Evolutionary conservation across 2,888 invertebrate species (phyloP), one percentile per base, ranked within the genome.

Genomic region (Drosophila nigricruria): DNA sequence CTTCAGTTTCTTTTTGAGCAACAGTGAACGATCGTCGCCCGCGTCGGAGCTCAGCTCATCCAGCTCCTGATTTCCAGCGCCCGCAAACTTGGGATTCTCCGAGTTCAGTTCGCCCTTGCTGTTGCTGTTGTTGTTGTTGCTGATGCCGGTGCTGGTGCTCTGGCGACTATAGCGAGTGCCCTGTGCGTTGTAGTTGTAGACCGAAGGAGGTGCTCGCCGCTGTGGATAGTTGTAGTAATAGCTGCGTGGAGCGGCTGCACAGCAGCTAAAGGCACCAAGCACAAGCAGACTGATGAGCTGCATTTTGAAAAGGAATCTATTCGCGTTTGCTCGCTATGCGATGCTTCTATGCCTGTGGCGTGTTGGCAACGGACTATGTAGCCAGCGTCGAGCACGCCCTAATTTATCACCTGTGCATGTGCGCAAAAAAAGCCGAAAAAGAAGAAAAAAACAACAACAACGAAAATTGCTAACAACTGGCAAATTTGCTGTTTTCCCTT

Each of bases 31-130:
- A 12, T 60, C 60, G 10, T 88, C 81, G 0, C 90, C 88, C 1
- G 16, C 54, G 34, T 73, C 64, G 12, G 72, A 34, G 61, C 71
- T 81, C 0, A 73, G 62, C 3, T 86, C 86, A 43, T 89, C 86
- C 57, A 87, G 27, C 50, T 92, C 92, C 66, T 91, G 92, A 60
- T 92, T 93, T 32, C 60, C 57, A 1, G 79, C 76, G 0, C 93
- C 93, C 0, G 85, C 87, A 67, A 92, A 92, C 77, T 92, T 92
- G 10, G 92, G 88, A 79, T 92, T 92, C 61, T 91, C 89, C 49
- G 82, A 69, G 53, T 90, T 92, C 40, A 76, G 59, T 14, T 70
- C 47, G 10, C 23, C 73, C 10, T 38, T 18, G 43, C 45, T 72
- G n/a, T 30, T 49, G 49, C 30, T 30, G 30, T 0, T n/a, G 47